Percentiles rank a stretch among this genome's conserved stretches.
phyloP scores from a whole-genome alignment of 2,888 invertebrate species.

The Bugula neritina region DNA sequence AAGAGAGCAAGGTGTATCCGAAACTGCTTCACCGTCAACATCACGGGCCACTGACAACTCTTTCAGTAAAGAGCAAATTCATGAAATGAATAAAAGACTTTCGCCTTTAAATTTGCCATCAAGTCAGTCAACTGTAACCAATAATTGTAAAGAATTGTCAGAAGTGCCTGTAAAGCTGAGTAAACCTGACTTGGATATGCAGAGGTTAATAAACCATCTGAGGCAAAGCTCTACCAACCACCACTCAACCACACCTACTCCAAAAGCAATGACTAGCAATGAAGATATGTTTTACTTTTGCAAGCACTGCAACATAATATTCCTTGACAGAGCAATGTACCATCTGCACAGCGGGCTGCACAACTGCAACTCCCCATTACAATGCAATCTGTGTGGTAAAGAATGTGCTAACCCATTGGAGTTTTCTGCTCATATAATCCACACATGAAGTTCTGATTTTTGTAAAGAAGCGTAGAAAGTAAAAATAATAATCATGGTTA shows the following conservation, averaged over 20 bases:
- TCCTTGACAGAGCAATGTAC: conserved; percentile 18
- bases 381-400: conserved; percentile 20
- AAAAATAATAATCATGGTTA: too few relatives aligned
- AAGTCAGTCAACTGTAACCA: neutral
- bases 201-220: neutral
- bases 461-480: too few relatives aligned
- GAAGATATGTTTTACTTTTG: conserved; percentile 4
- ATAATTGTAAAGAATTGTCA: neutral
- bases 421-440: conserved; percentile 10
- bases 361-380: conserved; percentile 23
- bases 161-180: neutral
- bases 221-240: neutral
- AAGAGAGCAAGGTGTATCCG: neutral
- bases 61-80: neutral
- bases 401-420: neutral
- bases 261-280: neutral
- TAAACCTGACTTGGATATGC: neutral
- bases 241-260: neutral
- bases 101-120: neutral
- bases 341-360: conserved; percentile 11
- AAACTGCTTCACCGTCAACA: neutral
- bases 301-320: conserved; percentile 7
- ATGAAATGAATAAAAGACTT: neutral
- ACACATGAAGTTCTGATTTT: neutral
- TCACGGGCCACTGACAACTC: neutral